Evolutionary conservation across 2,113 vertebrate species (phyloP), one percentile per base, ranked within the genome.

Genomic region (Mormyrus lacerda): DNA sequence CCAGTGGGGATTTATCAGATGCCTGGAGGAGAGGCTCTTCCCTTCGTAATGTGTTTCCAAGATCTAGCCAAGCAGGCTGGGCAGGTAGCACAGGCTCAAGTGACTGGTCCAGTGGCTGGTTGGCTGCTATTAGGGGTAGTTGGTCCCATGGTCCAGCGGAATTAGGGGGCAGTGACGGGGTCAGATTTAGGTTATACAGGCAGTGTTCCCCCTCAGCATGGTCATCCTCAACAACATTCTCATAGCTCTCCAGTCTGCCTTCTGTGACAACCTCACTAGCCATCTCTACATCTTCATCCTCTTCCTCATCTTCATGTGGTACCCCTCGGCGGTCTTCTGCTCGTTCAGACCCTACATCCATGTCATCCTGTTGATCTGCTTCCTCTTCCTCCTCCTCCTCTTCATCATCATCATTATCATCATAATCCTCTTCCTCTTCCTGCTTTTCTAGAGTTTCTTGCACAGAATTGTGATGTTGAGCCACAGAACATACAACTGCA

Each of bases 251-350:
- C 88, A 96, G 92, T 13, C 96, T 95, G 2, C 95, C 96, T 92
- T 96, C 96, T 0, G 95, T 96, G 87, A 96, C 93, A 0, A 94
- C 95, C 90, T 96, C 96, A 85, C 95, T 96, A 0, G 95, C 95
- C 96, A 96, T 96, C 86, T 96, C 96, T 51, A 96, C 95, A 48
- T 96, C 96, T 27, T 96, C 96, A 17, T 96, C 92, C 7, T 93
- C 91, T 5, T 93, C 92, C 6, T 95, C 94, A 3, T 94, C 93
- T 86, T 95, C 95, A 27, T 93, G 92, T 27, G 92, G 87, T 2
- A 82, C 92, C 88, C 93, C 92, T 31, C 87, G 91, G 0, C 88
- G 92, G n/a, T 95, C 94, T 2, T 96, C 96, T 0, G 91, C 90
- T 24, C 92, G 90, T 92, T 96, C 96, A 0, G 95, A 96, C 13